phyloP scores from a whole-genome alignment of 2,113 vertebrate genomes.

The Emydocephalus ijimae region DNA sequence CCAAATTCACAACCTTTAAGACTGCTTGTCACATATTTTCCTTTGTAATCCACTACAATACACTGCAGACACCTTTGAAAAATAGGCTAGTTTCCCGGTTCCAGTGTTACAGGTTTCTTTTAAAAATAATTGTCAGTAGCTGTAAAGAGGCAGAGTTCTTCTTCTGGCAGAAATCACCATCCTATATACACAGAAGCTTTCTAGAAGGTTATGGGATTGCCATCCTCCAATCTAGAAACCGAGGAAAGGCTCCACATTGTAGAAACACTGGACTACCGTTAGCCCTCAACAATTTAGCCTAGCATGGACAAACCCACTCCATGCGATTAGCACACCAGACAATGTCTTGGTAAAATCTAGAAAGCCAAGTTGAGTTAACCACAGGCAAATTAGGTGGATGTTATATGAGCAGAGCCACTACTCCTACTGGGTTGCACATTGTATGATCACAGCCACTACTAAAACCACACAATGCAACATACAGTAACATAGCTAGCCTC shows the following conservation, averaged over 20 bases:
- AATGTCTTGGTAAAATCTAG: neutral
- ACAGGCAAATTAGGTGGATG: neutral
- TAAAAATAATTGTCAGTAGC: neutral
- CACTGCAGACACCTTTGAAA: neutral
- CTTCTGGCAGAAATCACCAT: neutral
- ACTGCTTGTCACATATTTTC: neutral
- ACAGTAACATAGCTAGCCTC: neutral
- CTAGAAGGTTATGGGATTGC: neutral
- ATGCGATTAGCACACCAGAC: neutral
- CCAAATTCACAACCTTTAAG: neutral
- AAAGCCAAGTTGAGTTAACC: neutral
- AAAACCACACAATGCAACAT: neutral
- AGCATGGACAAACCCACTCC: neutral
- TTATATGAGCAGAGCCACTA: neutral
- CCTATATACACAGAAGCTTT: neutral
- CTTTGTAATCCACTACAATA: neutral
- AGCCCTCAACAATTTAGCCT: neutral
- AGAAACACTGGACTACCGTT: neutral
- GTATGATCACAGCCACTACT: neutral
- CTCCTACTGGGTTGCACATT: neutral
- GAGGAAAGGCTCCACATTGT: neutral
- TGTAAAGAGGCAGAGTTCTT: neutral
- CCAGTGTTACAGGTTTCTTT: neutral
- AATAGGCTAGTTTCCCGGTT: neutral
- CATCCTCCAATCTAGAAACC: neutral